Percentiles rank a stretch among this genome's conserved stretches.
These are phyloP conservation scores for Paratrypauchen microcephalus DNA, from an alignment of 2,797 vertebrate species.

Conservation along the genomic window DNA sequence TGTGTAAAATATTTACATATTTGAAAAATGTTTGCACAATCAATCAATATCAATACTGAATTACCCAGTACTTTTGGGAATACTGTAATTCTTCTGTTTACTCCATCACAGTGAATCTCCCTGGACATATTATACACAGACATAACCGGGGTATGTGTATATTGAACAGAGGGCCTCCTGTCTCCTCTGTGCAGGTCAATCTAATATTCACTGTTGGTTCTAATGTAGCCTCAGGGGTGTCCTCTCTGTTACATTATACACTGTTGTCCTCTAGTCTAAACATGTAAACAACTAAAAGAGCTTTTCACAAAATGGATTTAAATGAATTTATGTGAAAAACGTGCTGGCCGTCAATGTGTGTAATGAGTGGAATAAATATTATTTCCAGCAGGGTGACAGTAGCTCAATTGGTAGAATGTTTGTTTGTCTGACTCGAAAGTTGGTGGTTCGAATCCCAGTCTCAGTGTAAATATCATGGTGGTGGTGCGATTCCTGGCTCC, in stretches of 20 bases:
- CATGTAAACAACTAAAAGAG: slow-evolving; percentile 39
- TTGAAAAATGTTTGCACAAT: neutral
- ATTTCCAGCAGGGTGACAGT: too few species aligned
- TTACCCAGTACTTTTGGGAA: slow-evolving; percentile 40
- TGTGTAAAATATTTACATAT: neutral
- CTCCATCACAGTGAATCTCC: slow-evolving; percentile 43
- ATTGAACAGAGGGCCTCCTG: slow-evolving; percentile 41
- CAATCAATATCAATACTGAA: slow-evolving; percentile 46
- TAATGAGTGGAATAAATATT: neutral
- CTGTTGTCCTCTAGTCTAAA: slow-evolving; percentile 43
- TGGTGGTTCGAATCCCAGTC: too few species aligned
- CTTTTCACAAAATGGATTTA: slow-evolving; percentile 27
- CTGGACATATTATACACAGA: slow-evolving; percentile 37
- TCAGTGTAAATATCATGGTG: too few species aligned
- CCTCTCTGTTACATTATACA: slow-evolving; percentile 62
- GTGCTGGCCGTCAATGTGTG: neutral
- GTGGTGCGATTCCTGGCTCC: too few species aligned
- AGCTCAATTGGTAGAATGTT: too few species aligned
- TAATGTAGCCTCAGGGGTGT: slow-evolving; percentile 45
- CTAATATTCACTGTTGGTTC: slow-evolving; percentile 52
- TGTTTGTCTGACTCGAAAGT: too few species aligned
- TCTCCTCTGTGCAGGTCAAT: slow-evolving; percentile 57
- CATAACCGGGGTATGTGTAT: slow-evolving; percentile 30
- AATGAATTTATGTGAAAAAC: neutral
- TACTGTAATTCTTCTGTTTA: slow-evolving; percentile 40